Evolutionary conservation across 2,113 vertebrate genomes (phyloP), one percentile per base, ranked within the genome.

Genomic region (Petroica traversi): DNA sequence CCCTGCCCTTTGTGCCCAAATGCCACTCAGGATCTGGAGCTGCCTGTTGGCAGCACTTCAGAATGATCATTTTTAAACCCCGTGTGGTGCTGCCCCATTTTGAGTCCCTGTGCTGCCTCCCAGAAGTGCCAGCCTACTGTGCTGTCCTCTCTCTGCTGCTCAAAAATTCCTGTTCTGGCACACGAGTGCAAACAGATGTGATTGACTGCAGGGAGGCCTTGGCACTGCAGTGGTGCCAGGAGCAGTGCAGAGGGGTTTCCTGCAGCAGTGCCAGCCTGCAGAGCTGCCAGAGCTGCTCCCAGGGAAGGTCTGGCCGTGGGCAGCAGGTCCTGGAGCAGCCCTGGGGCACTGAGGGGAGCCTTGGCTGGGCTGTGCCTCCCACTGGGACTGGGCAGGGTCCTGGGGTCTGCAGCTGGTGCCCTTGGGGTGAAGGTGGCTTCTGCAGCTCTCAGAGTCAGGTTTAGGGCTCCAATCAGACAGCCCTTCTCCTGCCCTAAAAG

Each of bases 151-250:
- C 80, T 92, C 85, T 76, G 74, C 93, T 64, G 48, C 52, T 92
- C 23, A 71, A 23, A 71, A 57, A 76, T 91, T 6, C 33, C 91
- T 92, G 68, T 84, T 62, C 55, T 94, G 96, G 89, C 93, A 66
- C 75, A 19, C 19, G 2, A 73, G 58, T 41, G 26, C 67, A 84
- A 87, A 64, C 77, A 96, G 96, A 75, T 94, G 90, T 88, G 94
- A 88, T 78, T 78, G 68, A 40, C 57, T 81, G 90, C 46, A 3
- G 8, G 18, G 71, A 88, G 79, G n/a, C 55, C 33, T 75, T 26
- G 55, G 34, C 31, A 7, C 23, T 59, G 17, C 34, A 57, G 43
- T 26, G 2, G 4, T 92, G 85, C 90, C 90, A 82, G 88, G 61
- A 94, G 15, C 2, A 59, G 75, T 5, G 2, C 66, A 72, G 64